Conservation (phyloP, 2,888 invertebrate species). For the Nematopogon swammerdamellus region DNA sequence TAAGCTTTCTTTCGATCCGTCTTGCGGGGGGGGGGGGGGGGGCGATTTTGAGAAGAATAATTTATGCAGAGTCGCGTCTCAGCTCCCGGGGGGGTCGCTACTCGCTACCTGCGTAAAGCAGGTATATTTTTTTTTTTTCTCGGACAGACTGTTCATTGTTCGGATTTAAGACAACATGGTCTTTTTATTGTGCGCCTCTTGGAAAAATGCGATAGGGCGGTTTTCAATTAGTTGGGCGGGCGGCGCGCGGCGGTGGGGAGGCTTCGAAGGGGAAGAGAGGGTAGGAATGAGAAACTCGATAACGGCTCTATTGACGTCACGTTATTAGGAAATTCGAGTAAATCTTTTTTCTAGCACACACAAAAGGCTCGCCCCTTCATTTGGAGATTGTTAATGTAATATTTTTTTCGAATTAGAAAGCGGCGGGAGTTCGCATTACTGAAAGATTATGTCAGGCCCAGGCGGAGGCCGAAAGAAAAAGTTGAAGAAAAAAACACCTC, state of each 20-base stretch:
- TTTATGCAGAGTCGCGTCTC: conserved; percentile 1
- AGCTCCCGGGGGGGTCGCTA: conserved; percentile 1
- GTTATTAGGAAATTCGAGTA: neutral
- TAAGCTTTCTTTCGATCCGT: conserved; percentile 1
- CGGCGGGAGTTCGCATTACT: neutral
- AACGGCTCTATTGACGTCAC: conserved; percentile 1
- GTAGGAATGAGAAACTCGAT: conserved; percentile 9
- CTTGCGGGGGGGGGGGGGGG: neutral
- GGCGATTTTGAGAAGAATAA: conserved; percentile 1
- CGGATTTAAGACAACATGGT: neutral
- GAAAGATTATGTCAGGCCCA: neutral
- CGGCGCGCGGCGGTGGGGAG: conserved; percentile 3
- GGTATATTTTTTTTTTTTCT: conserved; percentile 1
- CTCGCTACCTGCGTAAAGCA: neutral
- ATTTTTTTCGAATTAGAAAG: neutral
- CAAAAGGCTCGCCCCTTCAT: neutral
- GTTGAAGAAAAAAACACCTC: too few relatives aligned
- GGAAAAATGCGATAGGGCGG: conserved; percentile 2
- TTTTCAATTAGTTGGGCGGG: conserved; percentile 5
- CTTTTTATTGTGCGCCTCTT: neutral
- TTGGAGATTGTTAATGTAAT: neutral
- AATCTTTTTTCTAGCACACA: neutral
- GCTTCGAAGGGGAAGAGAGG: conserved; percentile 7
- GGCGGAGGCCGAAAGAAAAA: neutral
- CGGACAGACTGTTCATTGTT: neutral